These are phyloP conservation scores for Galleria mellonella DNA, from an alignment of 1,140 invertebrate genomes.

Conservation along the genomic window DNA sequence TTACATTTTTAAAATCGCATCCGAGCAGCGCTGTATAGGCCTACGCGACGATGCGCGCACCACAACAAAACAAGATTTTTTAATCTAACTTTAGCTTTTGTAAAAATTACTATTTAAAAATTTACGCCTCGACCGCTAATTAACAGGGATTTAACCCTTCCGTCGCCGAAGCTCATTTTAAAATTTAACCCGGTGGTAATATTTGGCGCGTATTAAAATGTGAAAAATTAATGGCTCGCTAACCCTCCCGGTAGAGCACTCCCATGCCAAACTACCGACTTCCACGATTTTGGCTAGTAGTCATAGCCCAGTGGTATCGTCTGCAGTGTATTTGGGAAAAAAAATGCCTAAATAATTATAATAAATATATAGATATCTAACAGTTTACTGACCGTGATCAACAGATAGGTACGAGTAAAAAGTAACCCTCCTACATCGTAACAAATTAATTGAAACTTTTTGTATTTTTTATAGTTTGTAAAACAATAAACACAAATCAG, in stretches of 20 bases:
- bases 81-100: slow-evolving; percentile 74
- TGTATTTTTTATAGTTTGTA: no score
- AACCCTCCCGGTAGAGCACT: slow-evolving; percentile 18
- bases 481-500: no score
- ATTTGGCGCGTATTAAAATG: slow-evolving; percentile 73
- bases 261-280: no score
- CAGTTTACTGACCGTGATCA: no score
- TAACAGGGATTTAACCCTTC: slow-evolving; percentile 73
- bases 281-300: no score
- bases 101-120: slow-evolving; percentile 74
- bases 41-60: slow-evolving; percentile 46
- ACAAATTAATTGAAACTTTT: no score
- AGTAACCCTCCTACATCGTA: no score
- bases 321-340: no score
- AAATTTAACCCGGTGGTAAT: slow-evolving; percentile 69
- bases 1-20: slow-evolving; percentile 72
- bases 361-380: no score
- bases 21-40: slow-evolving; percentile 53
- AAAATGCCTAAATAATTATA: no score
- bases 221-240: slow-evolving; percentile 64
- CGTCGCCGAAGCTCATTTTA: slow-evolving; percentile 61
- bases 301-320: no score
- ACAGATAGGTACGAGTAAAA: no score
- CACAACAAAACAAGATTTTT: slow-evolving; percentile 60
- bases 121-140: slow-evolving; percentile 63